phyloP scores from a whole-genome alignment of 2,888 invertebrate genomes.

The Lamellibrachia columna region DNA sequence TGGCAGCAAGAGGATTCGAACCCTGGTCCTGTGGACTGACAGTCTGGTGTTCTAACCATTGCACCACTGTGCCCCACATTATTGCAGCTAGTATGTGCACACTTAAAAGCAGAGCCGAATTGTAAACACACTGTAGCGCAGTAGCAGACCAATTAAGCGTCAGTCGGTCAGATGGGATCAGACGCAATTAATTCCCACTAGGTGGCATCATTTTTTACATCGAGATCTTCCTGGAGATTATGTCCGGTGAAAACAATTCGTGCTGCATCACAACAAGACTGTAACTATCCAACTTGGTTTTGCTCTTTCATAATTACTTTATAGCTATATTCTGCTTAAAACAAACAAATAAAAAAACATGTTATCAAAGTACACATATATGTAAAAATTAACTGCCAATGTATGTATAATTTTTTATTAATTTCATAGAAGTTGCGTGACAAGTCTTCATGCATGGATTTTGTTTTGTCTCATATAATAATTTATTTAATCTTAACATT shows the following conservation, averaged over 20 bases:
- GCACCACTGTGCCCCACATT: neutral
- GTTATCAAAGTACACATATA: no score
- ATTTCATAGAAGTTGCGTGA: no score
- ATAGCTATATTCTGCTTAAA: neutral
- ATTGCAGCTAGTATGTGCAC: neutral
- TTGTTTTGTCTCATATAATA: no score
- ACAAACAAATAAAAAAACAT: neutral
- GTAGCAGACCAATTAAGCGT: neutral
- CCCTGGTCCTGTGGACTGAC: neutral
- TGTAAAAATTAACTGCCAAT: no score
- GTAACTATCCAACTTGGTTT: neutral
- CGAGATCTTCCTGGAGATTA: neutral
- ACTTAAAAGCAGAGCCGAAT: neutral
- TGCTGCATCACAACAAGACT: neutral
- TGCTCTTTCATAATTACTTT: neutral
- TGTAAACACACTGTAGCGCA: neutral
- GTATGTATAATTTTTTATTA: no score
- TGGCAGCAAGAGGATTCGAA: no score
- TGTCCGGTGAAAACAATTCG: neutral
- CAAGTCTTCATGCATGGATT: no score
- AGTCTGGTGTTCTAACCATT: neutral
- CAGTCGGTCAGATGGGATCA: neutral
- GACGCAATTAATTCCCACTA: neutral
- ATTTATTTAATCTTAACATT: no score
- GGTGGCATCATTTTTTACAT: neutral